A percentile compares a stretch with the other conserved stretches of the same genome.
Conservation (phyloP, 2,113 vertebrate species). For the Bagarius yarrelli region DNA sequence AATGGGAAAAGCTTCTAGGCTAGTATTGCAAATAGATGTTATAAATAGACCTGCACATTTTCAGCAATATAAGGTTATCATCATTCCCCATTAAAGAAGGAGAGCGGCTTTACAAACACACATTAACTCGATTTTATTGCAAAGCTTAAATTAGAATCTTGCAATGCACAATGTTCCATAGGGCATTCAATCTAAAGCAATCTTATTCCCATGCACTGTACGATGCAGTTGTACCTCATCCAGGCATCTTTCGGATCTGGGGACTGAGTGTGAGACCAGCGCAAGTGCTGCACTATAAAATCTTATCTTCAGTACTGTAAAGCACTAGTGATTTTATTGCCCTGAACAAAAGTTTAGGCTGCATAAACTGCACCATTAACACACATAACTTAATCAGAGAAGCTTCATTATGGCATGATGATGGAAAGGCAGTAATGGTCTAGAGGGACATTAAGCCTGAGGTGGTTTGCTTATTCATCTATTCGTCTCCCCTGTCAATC, state of each 20-base stretch:
- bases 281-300: conserved; percentile 23
- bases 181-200: conserved; percentile 1
- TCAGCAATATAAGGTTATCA: conserved; percentile 1
- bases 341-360: conserved; percentile 30
- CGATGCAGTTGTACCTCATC: background rate
- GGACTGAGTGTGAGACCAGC: background rate
- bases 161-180: background rate
- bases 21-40: conserved; percentile 1
- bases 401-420: conserved; percentile 8
- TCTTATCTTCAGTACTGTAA: conserved; percentile 4
- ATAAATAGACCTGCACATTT: background rate
- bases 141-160: conserved; percentile 6
- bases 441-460: background rate
- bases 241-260: background rate
- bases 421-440: conserved; percentile 15
- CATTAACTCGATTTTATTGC: conserved; percentile 15
- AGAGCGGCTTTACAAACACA: background rate
- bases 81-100: conserved; percentile 4
- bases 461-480: background rate
- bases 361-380: conserved; percentile 28
- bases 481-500: background rate
- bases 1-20: background rate
- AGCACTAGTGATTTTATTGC: conserved; percentile 25
- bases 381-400: conserved; percentile 21
- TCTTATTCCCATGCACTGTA: background rate